These are phyloP conservation scores for Sesamia nonagrioides DNA, from an alignment of 1,140 invertebrate genomes.

Conservation along the genomic window DNA sequence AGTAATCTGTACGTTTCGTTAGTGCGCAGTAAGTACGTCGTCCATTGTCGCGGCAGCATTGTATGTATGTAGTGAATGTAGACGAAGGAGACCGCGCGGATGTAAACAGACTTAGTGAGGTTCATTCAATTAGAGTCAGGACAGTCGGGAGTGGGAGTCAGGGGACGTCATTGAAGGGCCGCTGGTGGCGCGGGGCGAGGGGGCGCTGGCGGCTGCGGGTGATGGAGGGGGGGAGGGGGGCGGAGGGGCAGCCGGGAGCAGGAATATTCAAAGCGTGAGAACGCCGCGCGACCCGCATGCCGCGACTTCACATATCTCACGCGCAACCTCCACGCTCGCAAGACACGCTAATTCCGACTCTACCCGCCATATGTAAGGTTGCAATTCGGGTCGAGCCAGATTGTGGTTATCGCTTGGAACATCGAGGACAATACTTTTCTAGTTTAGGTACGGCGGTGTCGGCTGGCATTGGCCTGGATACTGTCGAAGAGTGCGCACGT, in stretches of 20 bases:
- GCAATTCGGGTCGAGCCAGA: constrained; percentile 53
- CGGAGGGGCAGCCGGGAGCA: constrained; percentile 74
- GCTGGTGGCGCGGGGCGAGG: constrained; percentile 59
- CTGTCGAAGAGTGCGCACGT: constrained; percentile 80
- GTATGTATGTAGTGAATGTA: constrained; percentile 39
- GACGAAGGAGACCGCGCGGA: constrained; percentile 60
- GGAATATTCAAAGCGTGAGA: constrained; percentile 87
- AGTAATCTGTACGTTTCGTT: constrained; percentile 14
- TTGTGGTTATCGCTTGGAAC: constrained; percentile 84
- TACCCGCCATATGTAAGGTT: constrained; percentile 63
- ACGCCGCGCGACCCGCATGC: constrained; percentile 85
- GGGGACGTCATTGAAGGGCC: constrained; percentile 81
- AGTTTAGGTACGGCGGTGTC: constrained; percentile 80
- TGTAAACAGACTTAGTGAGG: constrained; percentile 78
- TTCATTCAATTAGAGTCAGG: constrained; percentile 81
- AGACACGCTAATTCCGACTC: constrained; percentile 60
- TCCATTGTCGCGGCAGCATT: constrained; percentile 37
- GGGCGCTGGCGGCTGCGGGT: constrained; percentile 63
- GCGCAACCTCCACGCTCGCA: constrained; percentile 75
- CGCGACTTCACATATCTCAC: constrained; percentile 86
- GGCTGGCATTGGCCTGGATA: constrained; percentile 86
- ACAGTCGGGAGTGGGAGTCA: constrained; percentile 74
- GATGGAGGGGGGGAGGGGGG: constrained; percentile 76
- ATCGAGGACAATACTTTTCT: constrained; percentile 87
- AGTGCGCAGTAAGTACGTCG: constrained; percentile 23